phyloP scores from a whole-genome alignment of 35 echinoderm and acorn worm genomes.

The Hemicentrotus pulcherrimus region DNA sequence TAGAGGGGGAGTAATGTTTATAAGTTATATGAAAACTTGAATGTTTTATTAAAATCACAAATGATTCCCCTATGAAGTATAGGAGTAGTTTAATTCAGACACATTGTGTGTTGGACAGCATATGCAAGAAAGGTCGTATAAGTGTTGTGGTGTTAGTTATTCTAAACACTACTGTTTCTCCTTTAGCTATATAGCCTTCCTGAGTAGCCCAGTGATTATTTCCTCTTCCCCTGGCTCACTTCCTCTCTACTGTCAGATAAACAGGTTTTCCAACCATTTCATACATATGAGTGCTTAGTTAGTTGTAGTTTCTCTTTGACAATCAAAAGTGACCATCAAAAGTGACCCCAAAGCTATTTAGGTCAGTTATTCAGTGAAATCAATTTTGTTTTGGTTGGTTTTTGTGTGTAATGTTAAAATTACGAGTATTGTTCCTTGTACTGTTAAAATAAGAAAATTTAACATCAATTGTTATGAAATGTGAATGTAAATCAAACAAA shows the following conservation, averaged over 20 bases:
- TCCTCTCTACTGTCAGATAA: background rate
- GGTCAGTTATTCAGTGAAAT: too few relatives aligned
- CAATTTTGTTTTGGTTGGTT: too few relatives aligned
- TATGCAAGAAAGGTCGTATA: background rate
- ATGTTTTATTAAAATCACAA: background rate
- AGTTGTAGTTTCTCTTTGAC: background rate
- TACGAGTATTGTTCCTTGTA: too few relatives aligned
- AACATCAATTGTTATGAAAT: too few relatives aligned
- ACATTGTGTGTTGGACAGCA: background rate
- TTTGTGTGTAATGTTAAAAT: too few relatives aligned
- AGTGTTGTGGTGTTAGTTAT: too few relatives aligned
- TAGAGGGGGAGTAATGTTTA: background rate
- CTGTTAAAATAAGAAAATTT: too few relatives aligned
- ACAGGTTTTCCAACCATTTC: background rate
- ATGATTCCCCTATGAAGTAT: background rate
- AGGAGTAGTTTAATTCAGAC: background rate
- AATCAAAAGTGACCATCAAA: background rate
- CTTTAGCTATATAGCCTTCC: background rate
- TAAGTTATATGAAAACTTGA: background rate
- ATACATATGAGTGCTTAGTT: background rate
- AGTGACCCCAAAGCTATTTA: background rate
- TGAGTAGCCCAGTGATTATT: background rate
- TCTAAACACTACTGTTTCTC: background rate
- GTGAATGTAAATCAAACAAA: too few relatives aligned
- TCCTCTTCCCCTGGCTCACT: background rate